Conservation (phyloP, 2,888 invertebrate genomes). For the Euzophera pinguis region DNA sequence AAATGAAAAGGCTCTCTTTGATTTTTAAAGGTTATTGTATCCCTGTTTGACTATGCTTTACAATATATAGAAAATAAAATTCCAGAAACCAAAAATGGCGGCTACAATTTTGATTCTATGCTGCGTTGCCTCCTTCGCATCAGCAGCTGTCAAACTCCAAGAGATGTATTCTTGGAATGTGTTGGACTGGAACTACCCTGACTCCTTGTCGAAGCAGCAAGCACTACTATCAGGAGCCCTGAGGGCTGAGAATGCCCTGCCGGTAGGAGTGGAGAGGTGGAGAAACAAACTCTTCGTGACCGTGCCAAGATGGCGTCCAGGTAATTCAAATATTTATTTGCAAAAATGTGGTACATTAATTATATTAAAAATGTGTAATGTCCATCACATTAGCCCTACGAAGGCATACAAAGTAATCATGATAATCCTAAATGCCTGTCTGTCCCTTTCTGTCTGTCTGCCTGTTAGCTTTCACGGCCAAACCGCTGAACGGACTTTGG, state of each 20-base stretch:
- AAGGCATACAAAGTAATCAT: too few relatives aligned
- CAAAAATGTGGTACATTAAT: too few relatives aligned
- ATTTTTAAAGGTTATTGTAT: too few relatives aligned
- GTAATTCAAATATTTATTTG: conserved; percentile 76
- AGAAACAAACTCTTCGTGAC: conserved; percentile 89
- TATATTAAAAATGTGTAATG: too few relatives aligned
- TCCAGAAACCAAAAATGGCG: conserved; percentile 32
- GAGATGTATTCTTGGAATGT: conserved; percentile 88
- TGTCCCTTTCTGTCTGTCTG: too few relatives aligned
- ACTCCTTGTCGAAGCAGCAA: conserved; percentile 78
- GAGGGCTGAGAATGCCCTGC: conserved; percentile 88
- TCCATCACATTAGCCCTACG: too few relatives aligned
- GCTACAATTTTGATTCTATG: conserved; percentile 37
- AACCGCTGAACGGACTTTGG: too few relatives aligned
- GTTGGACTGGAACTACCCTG: conserved; percentile 88
- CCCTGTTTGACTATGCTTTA: too few relatives aligned
- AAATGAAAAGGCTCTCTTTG: too few relatives aligned
- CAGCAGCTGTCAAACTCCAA: conserved; percentile 78
- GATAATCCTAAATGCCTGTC: too few relatives aligned
- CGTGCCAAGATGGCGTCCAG: conserved; percentile 89
- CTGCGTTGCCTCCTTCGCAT: conserved; percentile 45
- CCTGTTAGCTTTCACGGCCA: too few relatives aligned
- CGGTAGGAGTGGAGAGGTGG: conserved; percentile 91
- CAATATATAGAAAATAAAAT: neutral
- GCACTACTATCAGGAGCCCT: conserved; percentile 83